Base-by-base conservation (phyloP, 1,140 invertebrate species). In the Holcopasites calliopsidis region DNA sequence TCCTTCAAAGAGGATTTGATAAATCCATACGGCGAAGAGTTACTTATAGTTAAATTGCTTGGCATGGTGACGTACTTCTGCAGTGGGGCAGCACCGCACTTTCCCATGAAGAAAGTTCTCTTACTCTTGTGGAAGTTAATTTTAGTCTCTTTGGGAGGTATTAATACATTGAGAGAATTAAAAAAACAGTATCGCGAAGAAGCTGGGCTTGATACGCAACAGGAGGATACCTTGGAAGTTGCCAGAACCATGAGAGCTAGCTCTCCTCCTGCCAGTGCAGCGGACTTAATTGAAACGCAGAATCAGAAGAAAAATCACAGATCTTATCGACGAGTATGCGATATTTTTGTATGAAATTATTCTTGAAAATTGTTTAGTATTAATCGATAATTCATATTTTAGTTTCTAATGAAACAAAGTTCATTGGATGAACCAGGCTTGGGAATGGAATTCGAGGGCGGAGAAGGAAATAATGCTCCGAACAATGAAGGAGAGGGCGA, bases 101-200 rank as follows among this genome's bases (percentile, higher is more conserved):
- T 98, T 92, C 98, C 98, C 18, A 99, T 99, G 94, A 99, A 98
- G 90, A 99, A 99, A 93, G 96, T 99, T 64, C 92, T 99, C 33
- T 91, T 99, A n/a, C 90, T 99, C 2, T 88, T 99, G 16, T 99
- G 98, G 98, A 99, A 99, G 93, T 94, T 98, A 3, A 94, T 99
- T 54, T 91, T 99, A 61, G 93, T 98, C 2, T 96, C 97, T 13
- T 92, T 99, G 23, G 98, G 98, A 28, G 98, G 98, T 16, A 97
- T 97, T 76, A 94, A 96, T 72, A 94, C 95, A 40, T 91, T 99
- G 2, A 94, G 95, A 86, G 92, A 95, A 76, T 89, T 95, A 18
- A 98, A 98, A 91, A 93, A 92, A 82, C 91, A 93, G 74, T 95
- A 97, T 81, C 92, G 98, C 18, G 92, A 93, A 79, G 93, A 95